Conservation (phyloP, 2,888 invertebrate species). For the Scaptomyza parva region DNA sequence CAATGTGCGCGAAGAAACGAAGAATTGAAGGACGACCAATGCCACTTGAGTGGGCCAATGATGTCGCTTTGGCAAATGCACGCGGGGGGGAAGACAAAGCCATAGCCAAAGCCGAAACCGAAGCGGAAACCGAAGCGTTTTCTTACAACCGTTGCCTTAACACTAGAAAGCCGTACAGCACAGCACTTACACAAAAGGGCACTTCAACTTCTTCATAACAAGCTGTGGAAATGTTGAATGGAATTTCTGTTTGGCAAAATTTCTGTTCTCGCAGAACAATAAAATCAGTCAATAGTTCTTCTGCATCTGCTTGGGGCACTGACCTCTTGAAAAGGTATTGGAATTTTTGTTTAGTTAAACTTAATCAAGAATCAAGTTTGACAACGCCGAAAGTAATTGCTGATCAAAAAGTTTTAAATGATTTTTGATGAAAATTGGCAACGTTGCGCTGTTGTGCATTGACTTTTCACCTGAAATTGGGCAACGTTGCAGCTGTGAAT, state of each 20-base stretch:
- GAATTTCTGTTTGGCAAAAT: background rate
- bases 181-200: background rate
- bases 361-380: conserved; percentile 9
- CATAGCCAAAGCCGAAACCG: no score
- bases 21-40: conserved; percentile 36
- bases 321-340: background rate
- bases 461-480: conserved; percentile 1
- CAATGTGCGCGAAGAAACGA: conserved; percentile 34
- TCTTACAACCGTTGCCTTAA: conserved; percentile 25
- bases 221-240: background rate
- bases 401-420: background rate
- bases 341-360: background rate
- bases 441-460: background rate
- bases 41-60: conserved; percentile 31
- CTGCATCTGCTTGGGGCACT: no score
- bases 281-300: background rate
- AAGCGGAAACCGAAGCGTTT: background rate
- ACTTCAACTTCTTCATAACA: conserved; percentile 22
- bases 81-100: no score
- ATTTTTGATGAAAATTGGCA: background rate
- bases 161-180: conserved; percentile 27
- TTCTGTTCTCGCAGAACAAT: conserved; percentile 19
- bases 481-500: conserved; percentile 16
- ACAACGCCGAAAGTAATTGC: conserved; percentile 7
- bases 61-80: conserved; percentile 22